Evolutionary conservation across 2,113 vertebrate species (phyloP).

Genomic region (Barnardius zonarius): DNA sequence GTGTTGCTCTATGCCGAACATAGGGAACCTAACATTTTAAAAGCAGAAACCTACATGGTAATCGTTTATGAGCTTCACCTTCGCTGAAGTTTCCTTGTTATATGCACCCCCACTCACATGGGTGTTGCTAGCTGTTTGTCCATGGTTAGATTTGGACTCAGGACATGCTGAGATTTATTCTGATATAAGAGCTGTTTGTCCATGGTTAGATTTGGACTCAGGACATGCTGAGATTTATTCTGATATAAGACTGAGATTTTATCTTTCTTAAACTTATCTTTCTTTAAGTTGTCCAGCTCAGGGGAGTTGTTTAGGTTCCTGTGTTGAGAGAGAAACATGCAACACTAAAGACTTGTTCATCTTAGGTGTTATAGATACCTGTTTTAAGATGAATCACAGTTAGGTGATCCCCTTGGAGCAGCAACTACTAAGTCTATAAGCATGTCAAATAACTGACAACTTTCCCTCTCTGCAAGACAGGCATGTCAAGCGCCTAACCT

Average conservation of each 20-base stretch:
- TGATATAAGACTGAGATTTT: not conserved
- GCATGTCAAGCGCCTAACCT: not conserved
- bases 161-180: not conserved
- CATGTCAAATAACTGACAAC: not conserved
- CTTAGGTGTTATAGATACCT: not conserved
- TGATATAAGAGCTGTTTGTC: not conserved
- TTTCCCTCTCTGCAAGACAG: not conserved
- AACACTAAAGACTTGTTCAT: not conserved
- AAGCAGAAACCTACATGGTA: not conserved
- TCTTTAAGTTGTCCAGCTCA: not conserved
- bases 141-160: constrained; percentile 9
- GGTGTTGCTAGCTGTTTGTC: not conserved
- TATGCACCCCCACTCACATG: not conserved
- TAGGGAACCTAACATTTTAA: not conserved
- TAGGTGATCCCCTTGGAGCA: not conserved
- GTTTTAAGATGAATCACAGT: not conserved
- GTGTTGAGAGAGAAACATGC: not conserved
- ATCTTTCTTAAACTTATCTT: not conserved
- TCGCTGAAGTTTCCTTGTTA: not conserved
- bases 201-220: constrained; percentile 9
- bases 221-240: not conserved
- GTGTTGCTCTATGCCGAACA: not conserved
- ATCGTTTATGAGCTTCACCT: not conserved
- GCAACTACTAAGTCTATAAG: not conserved
- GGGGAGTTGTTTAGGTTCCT: not conserved